Conservation (phyloP, 2,797 vertebrate species). For the Lutjanus campechanus region DNA sequence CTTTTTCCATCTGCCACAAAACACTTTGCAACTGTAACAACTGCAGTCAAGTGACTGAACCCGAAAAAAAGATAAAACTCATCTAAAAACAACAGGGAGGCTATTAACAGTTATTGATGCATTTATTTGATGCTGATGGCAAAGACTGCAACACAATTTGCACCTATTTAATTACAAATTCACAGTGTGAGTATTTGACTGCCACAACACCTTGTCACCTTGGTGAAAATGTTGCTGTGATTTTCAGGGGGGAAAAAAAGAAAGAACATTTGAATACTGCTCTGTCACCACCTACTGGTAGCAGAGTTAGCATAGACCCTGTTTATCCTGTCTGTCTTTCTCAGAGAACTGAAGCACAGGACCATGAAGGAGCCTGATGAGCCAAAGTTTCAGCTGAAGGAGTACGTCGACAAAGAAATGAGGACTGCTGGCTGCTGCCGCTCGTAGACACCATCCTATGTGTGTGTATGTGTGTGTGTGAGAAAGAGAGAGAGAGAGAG, state of each 20-base stretch:
- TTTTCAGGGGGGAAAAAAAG: too few species aligned
- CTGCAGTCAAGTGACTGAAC: not conserved
- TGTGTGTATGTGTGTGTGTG: conserved; percentile 2
- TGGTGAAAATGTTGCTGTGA: not conserved
- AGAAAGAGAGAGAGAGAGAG: conserved; percentile 2
- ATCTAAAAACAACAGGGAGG: not conserved
- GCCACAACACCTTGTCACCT: not conserved
- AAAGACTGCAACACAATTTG: not conserved
- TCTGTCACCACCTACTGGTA: conserved; percentile 1
- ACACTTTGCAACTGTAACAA: not conserved
- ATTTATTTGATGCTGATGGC: not conserved
- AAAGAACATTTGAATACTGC: not conserved
- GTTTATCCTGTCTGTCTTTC: conserved; percentile 2
- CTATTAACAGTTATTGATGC: not conserved
- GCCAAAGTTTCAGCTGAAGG: conserved; percentile 93
- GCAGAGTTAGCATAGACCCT: not conserved
- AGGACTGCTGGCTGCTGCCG: conserved; percentile 91
- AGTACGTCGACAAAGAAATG: conserved; percentile 94
- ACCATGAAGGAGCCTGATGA: conserved; percentile 90
- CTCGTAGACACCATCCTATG: conserved; percentile 77
- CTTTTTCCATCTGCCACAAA: not conserved
- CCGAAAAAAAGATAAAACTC: not conserved
- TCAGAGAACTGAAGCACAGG: conserved; percentile 95
- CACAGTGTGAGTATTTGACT: not conserved
- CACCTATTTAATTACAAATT: not conserved